Conservation (phyloP, 2,797 vertebrate species). For the Platyrinchus mystaceus region DNA sequence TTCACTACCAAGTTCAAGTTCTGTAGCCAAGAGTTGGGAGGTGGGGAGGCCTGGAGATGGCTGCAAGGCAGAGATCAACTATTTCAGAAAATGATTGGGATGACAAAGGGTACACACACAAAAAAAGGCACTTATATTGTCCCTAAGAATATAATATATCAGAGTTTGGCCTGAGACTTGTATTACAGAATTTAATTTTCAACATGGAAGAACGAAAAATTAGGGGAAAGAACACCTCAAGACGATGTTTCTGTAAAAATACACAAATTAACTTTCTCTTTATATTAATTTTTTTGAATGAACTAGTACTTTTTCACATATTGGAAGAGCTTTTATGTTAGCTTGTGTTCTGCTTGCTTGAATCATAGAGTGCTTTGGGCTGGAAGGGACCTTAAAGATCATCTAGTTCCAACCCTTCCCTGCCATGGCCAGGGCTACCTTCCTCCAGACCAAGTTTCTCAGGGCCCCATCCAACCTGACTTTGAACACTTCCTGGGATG, state of each 20-base stretch:
- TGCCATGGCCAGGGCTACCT: not conserved
- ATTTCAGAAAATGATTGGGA: not conserved
- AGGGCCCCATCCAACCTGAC: not conserved
- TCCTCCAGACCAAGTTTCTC: not conserved
- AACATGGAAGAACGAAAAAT: not conserved
- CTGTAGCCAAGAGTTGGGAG: not conserved
- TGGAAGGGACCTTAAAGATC: not conserved
- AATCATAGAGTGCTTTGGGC: not conserved
- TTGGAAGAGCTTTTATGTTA: not conserved
- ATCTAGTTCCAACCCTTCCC: not conserved
- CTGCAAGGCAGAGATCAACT: not conserved
- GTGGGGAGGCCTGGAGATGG: not conserved
- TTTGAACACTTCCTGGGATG: not conserved
- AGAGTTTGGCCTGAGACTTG: not conserved
- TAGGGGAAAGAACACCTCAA: not conserved
- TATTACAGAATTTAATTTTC: not conserved
- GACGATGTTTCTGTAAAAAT: not conserved
- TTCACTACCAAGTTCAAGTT: fast-evolving
- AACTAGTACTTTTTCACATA: not conserved
- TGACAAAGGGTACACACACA: not conserved
- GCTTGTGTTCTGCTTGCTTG: not conserved
- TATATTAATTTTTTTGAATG: not conserved
- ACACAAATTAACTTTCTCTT: not conserved
- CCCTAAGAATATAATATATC: not conserved
- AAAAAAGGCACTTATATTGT: not conserved